These are phyloP conservation scores for Lacerta viridis DNA, from an alignment of 2,797 vertebrate genomes.

Conservation along the genomic window DNA sequence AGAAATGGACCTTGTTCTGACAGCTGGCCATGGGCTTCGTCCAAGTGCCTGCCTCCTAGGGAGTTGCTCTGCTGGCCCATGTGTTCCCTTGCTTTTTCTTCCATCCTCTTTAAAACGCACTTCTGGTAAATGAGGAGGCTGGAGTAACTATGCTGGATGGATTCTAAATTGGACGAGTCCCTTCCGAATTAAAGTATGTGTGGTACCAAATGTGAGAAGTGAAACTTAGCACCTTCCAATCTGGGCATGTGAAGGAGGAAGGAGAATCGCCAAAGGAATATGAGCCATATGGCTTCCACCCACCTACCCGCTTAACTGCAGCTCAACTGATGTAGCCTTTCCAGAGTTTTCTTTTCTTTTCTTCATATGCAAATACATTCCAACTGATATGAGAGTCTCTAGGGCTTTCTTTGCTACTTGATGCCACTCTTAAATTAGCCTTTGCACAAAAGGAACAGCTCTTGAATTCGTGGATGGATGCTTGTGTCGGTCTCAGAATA, in stretches of 20 bases:
- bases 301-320: accelerated
- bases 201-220: constrained; percentile 58
- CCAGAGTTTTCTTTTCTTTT: constrained; percentile 17
- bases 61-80: constrained; percentile 55
- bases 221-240: constrained; percentile 49
- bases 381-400: constrained; percentile 5
- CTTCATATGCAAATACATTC: constrained; percentile 36
- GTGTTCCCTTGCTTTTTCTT: constrained; percentile 56
- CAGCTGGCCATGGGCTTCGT: background rate
- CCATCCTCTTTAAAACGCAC: constrained; percentile 47
- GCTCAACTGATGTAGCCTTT: constrained; percentile 25
- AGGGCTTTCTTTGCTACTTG: constrained; percentile 43
- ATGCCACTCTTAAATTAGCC: background rate
- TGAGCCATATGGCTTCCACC: background rate
- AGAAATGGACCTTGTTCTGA: background rate
- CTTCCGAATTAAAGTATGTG: constrained; percentile 43
- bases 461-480: constrained; percentile 42
- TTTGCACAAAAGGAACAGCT: constrained; percentile 51
- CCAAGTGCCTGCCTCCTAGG: constrained; percentile 37
- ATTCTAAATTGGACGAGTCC: constrained; percentile 63
- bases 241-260: background rate
- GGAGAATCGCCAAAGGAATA: background rate
- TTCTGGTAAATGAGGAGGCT: constrained; percentile 68
- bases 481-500: constrained; percentile 19
- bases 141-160: constrained; percentile 51